These are phyloP conservation scores for Apodemia zela DNA, from an alignment of 2,888 invertebrate species.

Conservation along the genomic window DNA sequence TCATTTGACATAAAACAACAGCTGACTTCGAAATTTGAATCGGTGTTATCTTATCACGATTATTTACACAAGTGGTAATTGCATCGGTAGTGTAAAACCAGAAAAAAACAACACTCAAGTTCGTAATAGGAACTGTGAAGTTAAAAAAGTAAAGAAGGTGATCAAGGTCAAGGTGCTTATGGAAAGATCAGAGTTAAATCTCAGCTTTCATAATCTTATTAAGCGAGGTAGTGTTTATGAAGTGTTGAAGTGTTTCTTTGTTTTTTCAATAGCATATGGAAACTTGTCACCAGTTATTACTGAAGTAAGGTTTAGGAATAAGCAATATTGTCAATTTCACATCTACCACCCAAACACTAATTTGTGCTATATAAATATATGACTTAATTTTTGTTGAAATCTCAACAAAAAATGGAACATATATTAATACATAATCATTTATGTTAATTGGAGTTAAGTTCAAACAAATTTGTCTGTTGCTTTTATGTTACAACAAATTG, in stretches of 20 bases:
- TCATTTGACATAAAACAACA: conserved; percentile 31
- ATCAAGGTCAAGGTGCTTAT: conserved; percentile 46
- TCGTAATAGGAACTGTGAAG: conserved; percentile 46
- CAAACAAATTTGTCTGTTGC: no score
- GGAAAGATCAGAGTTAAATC: conserved; percentile 68
- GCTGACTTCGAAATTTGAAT: conserved; percentile 34
- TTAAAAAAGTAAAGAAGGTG: conserved; percentile 35
- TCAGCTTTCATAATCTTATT: conserved; percentile 75
- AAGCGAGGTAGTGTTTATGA: conserved; percentile 60
- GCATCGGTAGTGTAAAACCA: conserved; percentile 54
- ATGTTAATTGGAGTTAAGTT: background rate
- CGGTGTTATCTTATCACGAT: conserved; percentile 71
- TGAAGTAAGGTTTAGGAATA: conserved; percentile 11
- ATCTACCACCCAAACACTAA: background rate
- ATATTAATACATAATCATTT: no score
- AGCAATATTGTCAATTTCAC: conserved; percentile 8
- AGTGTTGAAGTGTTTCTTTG: conserved; percentile 34
- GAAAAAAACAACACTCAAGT: conserved; percentile 60
- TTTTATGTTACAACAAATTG: background rate
- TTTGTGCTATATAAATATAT: background rate
- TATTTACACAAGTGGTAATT: conserved; percentile 73
- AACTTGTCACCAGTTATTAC: conserved; percentile 19
- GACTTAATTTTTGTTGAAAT: background rate
- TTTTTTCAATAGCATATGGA: conserved; percentile 22
- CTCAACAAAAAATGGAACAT: background rate